Evolutionary conservation across 2,888 invertebrate genomes (phyloP), one percentile per base, ranked within the genome.

Genomic region (Sarcophaga subvicina): DNA sequence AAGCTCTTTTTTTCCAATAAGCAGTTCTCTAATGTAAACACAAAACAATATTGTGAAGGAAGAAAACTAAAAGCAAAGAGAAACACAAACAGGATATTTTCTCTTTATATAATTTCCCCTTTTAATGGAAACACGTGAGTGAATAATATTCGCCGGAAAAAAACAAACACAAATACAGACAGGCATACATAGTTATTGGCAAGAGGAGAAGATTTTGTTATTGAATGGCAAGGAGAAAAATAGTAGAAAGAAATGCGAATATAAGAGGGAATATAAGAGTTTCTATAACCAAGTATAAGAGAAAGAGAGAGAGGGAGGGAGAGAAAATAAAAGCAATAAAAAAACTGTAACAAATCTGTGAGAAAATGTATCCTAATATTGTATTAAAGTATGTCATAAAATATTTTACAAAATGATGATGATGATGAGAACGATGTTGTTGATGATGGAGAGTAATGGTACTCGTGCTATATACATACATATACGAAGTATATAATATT

Each of bases 271-370:
- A 17, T 70, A 27, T 70, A 47, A 70, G 60, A 25, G 25, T 54
- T 37, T 10, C 37, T 37, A 10, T 37, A 8, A 11, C 2, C 1
- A 2, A 72, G n/a, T 59, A 60, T 25, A 11, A 59, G 14, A 37
- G 27, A 71, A 17, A 67, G 3, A 10, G 49, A 37, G 3, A 10
- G 49, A 37, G 63, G n/a, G n/a, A 79, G 62, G 14, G 54, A 67
- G 47, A n/a, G 8, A 64, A 47, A 47, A 45, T 67, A 45, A 11
- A 45, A 47, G 2, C n/a, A 69, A 59, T 37, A 37, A 47, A 69
- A 81, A 70, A 83, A 84, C 79, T 84, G 79, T 87, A 81, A 87
- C 87, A 87, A 87, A 87, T 84, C 87, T 72, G 87, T 82, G 84
- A 87, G 87, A 79, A 84, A 79, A 84, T 76, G 81, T 84, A 87